A percentile compares a stretch with the other conserved stretches of the same genome.
Conservation (phyloP, 2,113 vertebrate genomes). For the Psittacula cyanocephala region DNA sequence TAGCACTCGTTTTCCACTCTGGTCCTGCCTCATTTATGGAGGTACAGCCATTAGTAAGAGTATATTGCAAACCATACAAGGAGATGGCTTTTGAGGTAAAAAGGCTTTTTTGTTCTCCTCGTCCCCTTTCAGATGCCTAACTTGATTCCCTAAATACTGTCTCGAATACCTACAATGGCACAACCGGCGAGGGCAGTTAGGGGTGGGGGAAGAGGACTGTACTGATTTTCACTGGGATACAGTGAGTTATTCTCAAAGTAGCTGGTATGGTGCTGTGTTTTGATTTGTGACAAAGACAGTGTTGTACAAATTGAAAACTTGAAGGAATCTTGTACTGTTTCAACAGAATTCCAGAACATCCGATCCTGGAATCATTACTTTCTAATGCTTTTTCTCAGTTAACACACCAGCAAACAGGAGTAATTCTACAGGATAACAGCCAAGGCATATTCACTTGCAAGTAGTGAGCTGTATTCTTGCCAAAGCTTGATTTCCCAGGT, state of each 20-base stretch:
- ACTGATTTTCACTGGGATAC: not conserved
- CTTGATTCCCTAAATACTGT: not conserved
- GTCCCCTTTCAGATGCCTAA: not conserved
- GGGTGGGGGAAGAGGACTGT: not conserved
- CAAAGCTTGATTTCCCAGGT: not conserved
- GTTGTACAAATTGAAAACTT: not conserved
- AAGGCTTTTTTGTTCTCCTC: not conserved
- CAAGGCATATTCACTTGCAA: not conserved
- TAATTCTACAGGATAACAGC: not conserved
- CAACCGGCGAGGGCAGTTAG: rapidly evolving
- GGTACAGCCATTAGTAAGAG: not conserved
- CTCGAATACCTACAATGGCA: not conserved
- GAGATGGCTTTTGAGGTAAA: not conserved
- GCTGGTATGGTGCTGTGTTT: not conserved
- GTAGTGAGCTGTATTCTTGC: not conserved
- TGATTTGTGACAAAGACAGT: not conserved
- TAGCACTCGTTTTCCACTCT: not conserved
- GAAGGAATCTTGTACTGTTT: not conserved
- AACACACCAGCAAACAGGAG: not conserved
- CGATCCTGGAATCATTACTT: not conserved
- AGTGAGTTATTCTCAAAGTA: not conserved
- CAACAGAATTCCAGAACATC: not conserved
- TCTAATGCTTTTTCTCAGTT: not conserved
- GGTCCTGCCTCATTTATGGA: not conserved
- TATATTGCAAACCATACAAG: not conserved